Conservation (phyloP, 2,113 vertebrate species). For the Hystrix brachyura region DNA sequence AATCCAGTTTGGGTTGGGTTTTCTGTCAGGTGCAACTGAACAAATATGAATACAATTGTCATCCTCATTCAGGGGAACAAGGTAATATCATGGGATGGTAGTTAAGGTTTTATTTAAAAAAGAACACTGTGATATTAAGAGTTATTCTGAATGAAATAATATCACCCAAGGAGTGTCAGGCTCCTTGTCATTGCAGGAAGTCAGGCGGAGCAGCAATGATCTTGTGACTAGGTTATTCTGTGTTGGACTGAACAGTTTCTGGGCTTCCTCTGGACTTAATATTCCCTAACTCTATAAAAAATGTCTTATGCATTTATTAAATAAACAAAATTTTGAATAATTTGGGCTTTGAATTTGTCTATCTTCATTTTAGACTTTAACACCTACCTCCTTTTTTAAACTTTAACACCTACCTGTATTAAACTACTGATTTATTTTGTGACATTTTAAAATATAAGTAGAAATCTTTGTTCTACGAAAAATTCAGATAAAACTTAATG, state of each 20-base stretch:
- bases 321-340: neutral
- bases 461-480: neutral
- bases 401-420: neutral
- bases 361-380: neutral
- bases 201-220: neutral
- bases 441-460: slow-evolving; percentile 7
- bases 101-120: neutral
- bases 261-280: neutral
- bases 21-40: neutral
- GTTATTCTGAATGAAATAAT: neutral
- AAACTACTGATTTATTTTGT: neutral
- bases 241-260: neutral
- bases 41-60: neutral
- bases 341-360: neutral
- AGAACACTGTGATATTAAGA: neutral
- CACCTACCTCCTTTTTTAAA: neutral
- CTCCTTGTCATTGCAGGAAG: neutral
- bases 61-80: neutral
- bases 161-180: no score
- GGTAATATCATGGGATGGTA: neutral
- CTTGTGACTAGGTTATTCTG: neutral
- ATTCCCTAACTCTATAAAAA: neutral
- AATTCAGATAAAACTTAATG: slow-evolving; percentile 2
- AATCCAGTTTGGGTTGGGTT: neutral
- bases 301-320: neutral